phyloP scores from a whole-genome alignment of 1,140 invertebrate genomes.

The Bombus turneri region DNA sequence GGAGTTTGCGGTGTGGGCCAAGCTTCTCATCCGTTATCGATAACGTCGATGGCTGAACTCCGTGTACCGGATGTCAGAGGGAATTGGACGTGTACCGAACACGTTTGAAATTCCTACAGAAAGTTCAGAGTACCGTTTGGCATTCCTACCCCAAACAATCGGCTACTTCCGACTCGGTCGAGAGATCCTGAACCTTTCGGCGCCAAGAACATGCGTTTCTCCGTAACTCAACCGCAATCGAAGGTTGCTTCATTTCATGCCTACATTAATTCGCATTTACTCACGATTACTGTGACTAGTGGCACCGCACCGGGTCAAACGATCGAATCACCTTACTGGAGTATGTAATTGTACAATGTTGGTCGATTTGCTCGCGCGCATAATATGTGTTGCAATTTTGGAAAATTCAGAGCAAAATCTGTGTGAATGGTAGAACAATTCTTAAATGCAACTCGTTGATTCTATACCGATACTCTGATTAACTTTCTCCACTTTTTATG shows the following conservation, averaged over 20 bases:
- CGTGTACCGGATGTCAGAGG: slow-evolving; percentile 53
- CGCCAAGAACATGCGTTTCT: background rate
- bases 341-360: background rate
- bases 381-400: background rate
- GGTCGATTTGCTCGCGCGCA: background rate
- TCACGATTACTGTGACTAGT: background rate
- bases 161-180: slow-evolving; percentile 15
- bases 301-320: background rate
- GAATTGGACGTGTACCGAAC: slow-evolving; percentile 55
- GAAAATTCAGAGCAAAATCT: background rate
- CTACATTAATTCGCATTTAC: background rate
- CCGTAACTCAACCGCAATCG: background rate
- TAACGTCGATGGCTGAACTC: slow-evolving; percentile 57
- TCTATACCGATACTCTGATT: background rate
- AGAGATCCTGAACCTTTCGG: background rate
- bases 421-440: background rate
- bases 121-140: slow-evolving; percentile 30
- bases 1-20: slow-evolving; percentile 60
- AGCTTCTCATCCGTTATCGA: slow-evolving; percentile 68
- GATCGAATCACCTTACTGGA: background rate
- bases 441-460: background rate
- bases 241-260: background rate
- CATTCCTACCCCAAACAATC: slow-evolving; percentile 28
- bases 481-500: background rate
- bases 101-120: slow-evolving; percentile 55